Percentiles rank a stretch among this genome's conserved stretches.
Conservation (phyloP, 1,140 invertebrate genomes). For the Scylla paramamosain region DNA sequence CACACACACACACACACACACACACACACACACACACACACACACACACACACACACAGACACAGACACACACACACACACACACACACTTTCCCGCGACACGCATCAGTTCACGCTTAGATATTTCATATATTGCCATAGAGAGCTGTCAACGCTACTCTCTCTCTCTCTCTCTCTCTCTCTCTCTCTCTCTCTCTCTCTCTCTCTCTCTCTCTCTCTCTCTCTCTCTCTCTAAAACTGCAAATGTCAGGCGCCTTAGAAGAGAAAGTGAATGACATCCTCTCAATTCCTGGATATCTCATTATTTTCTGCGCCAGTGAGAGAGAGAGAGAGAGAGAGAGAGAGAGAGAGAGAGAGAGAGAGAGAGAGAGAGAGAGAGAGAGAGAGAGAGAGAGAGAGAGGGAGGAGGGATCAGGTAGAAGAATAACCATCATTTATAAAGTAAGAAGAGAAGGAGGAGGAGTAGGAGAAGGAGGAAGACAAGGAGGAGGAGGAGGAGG, state of each 20-base stretch:
- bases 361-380: background rate
- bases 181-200: background rate
- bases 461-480: background rate
- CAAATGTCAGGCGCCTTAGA: background rate
- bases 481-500: background rate
- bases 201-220: slow-evolving; percentile 38
- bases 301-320: background rate
- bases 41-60: too few species aligned
- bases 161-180: background rate
- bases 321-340: slow-evolving; percentile 33
- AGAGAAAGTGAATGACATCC: background rate
- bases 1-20: too few species aligned
- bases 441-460: background rate
- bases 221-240: background rate
- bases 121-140: too few species aligned
- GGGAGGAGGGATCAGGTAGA: too few species aligned
- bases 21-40: too few species aligned
- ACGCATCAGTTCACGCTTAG: too few species aligned
- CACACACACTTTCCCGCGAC: too few species aligned
- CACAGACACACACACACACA: too few species aligned
- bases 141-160: background rate
- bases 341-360: slow-evolving; percentile 52
- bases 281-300: background rate
- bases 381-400: slow-evolving; percentile 46
- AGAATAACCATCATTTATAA: too few species aligned